phyloP scores from a whole-genome alignment of 2,888 invertebrate genomes.

The Gryllus longicercus region DNA sequence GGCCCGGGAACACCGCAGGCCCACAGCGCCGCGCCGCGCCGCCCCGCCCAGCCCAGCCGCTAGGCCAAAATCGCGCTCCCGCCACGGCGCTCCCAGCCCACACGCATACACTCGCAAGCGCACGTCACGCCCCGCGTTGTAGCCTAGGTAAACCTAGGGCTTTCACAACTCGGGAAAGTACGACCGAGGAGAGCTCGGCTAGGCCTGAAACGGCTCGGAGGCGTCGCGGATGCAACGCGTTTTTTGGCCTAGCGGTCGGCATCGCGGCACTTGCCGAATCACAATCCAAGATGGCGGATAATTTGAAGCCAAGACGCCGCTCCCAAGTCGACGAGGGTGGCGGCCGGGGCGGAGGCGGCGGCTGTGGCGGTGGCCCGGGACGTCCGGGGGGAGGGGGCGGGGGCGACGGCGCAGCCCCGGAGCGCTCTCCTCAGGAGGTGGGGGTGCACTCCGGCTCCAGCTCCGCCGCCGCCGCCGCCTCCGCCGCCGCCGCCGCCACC shows the following conservation, averaged over 20 bases:
- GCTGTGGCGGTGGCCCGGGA: neutral
- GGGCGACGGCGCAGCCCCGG: neutral
- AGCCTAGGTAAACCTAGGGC: neutral
- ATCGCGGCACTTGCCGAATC: neutral
- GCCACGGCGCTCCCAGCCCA: no score
- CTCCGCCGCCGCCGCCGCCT: neutral
- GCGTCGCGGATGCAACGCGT: neutral
- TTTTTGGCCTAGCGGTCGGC: neutral
- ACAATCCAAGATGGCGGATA: neutral
- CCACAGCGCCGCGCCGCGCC: no score
- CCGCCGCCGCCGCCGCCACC: neutral
- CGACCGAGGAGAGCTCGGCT: neutral
- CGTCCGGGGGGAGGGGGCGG: neutral
- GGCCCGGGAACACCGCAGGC: neutral
- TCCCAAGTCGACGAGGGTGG: neutral
- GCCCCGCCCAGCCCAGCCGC: no score
- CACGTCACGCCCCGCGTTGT: no score
- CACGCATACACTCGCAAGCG: no score
- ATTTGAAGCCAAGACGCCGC: neutral
- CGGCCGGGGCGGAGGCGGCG: neutral
- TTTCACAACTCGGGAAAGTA: neutral
- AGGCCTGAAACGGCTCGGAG: neutral
- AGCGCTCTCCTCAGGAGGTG: slow-evolving; percentile 1
- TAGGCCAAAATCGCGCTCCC: no score
- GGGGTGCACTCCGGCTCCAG: neutral